Conservation (phyloP, 2,113 vertebrate species). For the Junco hyemalis region DNA sequence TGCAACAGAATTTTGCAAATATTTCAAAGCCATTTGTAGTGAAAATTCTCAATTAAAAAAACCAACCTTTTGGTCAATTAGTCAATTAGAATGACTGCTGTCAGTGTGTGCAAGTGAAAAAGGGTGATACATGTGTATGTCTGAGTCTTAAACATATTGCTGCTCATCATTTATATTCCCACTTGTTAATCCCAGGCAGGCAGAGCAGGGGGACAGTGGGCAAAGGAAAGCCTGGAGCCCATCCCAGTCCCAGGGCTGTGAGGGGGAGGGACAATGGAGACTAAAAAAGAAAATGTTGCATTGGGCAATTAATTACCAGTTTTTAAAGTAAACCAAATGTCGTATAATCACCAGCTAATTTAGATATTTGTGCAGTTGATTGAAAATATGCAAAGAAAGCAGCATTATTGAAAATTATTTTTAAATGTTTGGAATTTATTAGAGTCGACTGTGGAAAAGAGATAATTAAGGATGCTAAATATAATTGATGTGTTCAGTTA, state of each 20-base stretch:
- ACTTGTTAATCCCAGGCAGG: background rate
- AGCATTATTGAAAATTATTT: constrained; percentile 57
- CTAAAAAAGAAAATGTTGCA: background rate
- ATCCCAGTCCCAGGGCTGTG: background rate
- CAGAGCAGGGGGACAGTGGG: fast-evolving
- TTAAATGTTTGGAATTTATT: constrained; percentile 58
- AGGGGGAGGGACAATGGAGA: background rate
- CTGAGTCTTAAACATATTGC: background rate
- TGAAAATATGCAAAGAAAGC: constrained; percentile 63
- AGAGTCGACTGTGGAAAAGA: constrained; percentile 34
- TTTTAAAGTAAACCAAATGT: constrained; percentile 7
- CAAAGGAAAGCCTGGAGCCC: background rate
- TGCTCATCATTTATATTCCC: background rate
- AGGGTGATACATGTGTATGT: no score
- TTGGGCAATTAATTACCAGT: background rate
- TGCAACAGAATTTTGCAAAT: background rate
- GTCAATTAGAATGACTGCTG: background rate
- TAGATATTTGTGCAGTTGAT: constrained; percentile 58
- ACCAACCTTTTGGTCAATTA: background rate
- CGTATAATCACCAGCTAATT: constrained; percentile 39
- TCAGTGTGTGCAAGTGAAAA: background rate
- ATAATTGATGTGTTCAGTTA: constrained; percentile 58
- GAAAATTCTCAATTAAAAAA: background rate
- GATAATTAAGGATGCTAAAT: constrained; percentile 63
- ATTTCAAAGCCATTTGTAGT: background rate